Evolutionary conservation across 1,140 invertebrate genomes (phyloP).

Genomic region (Calephelis virginiensis): DNA sequence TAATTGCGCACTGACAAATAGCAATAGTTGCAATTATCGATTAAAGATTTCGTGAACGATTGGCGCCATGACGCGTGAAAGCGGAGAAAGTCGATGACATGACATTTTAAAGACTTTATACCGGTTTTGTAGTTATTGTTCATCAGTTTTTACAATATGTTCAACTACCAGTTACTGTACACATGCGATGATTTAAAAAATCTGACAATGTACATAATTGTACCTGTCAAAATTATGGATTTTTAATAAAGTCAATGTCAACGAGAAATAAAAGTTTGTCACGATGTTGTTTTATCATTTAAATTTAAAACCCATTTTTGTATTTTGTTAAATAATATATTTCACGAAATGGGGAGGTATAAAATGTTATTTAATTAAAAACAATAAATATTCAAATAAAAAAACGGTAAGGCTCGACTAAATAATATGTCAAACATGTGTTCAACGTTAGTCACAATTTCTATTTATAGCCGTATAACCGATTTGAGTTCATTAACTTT

Average conservation of each 20-base stretch:
- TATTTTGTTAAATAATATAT: too few species aligned
- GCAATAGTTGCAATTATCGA: slow-evolving; percentile 32
- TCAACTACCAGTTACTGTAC: not conserved
- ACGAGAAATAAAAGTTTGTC: too few species aligned
- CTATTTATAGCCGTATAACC: slow-evolving; percentile 57
- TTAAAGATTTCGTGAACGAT: slow-evolving; percentile 53
- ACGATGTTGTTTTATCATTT: too few species aligned
- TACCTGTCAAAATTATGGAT: too few species aligned
- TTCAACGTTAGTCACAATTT: slow-evolving; percentile 46
- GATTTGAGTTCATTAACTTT: slow-evolving; percentile 54
- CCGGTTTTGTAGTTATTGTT: slow-evolving; percentile 42
- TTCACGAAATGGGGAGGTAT: too few species aligned
- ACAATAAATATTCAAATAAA: not conserved
- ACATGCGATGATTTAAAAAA: not conserved
- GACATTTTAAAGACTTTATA: slow-evolving; percentile 48
- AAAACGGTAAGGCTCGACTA: slow-evolving; percentile 30
- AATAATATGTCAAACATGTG: slow-evolving; percentile 49
- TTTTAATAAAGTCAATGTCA: too few species aligned
- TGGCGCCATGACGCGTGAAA: slow-evolving; percentile 52
- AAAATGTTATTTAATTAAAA: too few species aligned
- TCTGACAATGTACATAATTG: too few species aligned
- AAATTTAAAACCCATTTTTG: too few species aligned
- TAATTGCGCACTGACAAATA: slow-evolving; percentile 10
- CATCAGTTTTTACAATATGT: slow-evolving; percentile 3
- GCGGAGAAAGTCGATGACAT: slow-evolving; percentile 52